Percentiles rank a stretch among this genome's conserved stretches.
phyloP scores from a whole-genome alignment of 2,113 vertebrate species.

The Cryptotis parvus region DNA sequence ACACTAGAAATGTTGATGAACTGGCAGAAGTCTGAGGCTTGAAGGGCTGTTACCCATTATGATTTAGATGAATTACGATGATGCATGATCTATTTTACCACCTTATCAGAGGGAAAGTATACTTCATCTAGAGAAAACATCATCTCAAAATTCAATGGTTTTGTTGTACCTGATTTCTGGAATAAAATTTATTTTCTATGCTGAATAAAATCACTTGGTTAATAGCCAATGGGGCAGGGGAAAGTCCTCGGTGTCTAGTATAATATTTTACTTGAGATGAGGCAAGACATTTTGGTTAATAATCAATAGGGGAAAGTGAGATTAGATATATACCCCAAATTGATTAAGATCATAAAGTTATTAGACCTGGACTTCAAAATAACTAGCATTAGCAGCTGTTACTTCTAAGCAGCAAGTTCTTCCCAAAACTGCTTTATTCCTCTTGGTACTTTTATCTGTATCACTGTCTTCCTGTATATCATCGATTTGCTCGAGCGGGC shows the following conservation, averaged over 20 bases:
- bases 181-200: constrained; percentile 8
- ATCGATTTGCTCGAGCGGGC: no score
- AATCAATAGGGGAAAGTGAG: background rate
- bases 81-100: background rate
- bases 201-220: background rate
- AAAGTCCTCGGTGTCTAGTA: background rate
- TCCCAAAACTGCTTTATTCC: background rate
- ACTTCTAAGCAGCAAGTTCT: background rate
- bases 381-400: background rate
- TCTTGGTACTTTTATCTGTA: background rate
- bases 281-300: background rate
- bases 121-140: background rate
- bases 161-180: background rate
- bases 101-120: background rate
- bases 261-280: constrained; percentile 4
- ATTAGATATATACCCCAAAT: background rate
- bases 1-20: background rate
- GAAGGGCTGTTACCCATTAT: background rate
- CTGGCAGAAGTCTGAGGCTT: background rate
- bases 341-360: constrained; percentile 38
- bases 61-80: background rate
- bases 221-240: background rate
- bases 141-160: background rate
- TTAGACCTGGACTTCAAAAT: background rate
- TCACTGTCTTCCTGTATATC: no score